Percentiles rank a stretch among this genome's conserved stretches.
Conservation (phyloP, 2,888 invertebrate species). For the Oxycera nigricornis region DNA sequence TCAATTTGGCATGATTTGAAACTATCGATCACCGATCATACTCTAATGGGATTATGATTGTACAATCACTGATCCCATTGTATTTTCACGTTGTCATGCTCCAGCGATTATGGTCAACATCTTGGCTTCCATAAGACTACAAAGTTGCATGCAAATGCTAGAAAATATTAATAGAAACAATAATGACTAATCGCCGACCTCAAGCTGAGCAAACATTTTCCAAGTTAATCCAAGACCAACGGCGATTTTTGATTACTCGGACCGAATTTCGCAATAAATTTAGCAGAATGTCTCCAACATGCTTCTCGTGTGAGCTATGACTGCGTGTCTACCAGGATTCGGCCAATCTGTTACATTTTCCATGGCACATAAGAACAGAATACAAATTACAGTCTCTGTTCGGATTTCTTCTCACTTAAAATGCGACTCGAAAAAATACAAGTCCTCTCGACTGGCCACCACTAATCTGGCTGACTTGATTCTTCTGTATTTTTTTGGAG, state of each 20-base stretch:
- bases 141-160: not conserved
- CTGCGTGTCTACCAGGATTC: not conserved
- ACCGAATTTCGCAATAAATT: constrained; percentile 10
- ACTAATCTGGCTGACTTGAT: constrained; percentile 15
- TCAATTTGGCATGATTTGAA: constrained; percentile 30
- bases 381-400: not conserved
- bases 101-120: constrained; percentile 27
- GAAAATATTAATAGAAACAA: constrained; percentile 13
- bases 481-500: not conserved
- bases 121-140: not conserved
- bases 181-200: constrained; percentile 15
- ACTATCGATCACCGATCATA: constrained; percentile 27
- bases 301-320: not conserved
- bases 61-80: constrained; percentile 4
- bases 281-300: not conserved
- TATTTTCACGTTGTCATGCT: not conserved
- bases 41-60: constrained; percentile 28
- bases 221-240: not conserved
- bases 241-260: not conserved
- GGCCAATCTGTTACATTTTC: not conserved
- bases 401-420: not conserved
- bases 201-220: constrained; percentile 9
- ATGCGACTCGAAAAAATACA: not conserved
- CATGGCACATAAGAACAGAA: not conserved
- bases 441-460: constrained; percentile 29